phyloP scores from a whole-genome alignment of 2,797 vertebrate genomes.

The Darevskia mixta region DNA sequence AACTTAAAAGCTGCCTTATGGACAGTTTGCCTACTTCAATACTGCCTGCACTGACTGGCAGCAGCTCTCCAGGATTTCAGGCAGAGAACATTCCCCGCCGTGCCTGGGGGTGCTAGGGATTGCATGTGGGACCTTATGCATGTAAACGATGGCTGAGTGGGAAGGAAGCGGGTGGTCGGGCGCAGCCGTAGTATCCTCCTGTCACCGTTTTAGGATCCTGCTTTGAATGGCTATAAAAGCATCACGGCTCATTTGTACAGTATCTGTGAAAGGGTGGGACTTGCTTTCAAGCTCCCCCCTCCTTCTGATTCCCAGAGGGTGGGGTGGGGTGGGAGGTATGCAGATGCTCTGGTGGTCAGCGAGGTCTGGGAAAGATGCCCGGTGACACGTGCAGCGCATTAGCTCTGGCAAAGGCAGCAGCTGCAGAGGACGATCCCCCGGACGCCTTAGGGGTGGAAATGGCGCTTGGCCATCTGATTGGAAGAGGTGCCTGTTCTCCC shows the following conservation, averaged over 20 bases:
- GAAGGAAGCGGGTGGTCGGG: too few species aligned
- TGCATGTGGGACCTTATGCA: not conserved
- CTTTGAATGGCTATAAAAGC: not conserved
- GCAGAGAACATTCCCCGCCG: too few species aligned
- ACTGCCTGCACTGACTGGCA: not conserved
- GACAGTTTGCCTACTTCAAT: not conserved
- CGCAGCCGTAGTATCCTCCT: not conserved
- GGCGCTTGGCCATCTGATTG: constrained; percentile 26
- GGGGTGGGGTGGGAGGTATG: not conserved
- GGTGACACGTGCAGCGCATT: constrained; percentile 28
- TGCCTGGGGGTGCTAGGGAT: too few species aligned
- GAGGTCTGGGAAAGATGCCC: constrained; percentile 29
- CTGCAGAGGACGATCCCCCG: constrained; percentile 6
- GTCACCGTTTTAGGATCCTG: not conserved
- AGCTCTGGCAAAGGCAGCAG: constrained; percentile 33
- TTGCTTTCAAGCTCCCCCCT: not conserved
- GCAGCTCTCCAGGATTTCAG: too few species aligned
- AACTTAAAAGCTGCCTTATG: not conserved
- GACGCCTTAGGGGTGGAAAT: constrained; percentile 30
- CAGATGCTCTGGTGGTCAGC: constrained; percentile 10
- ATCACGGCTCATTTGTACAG: not conserved
- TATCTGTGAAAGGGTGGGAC: not conserved
- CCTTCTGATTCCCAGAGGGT: not conserved
- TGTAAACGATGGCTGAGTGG: not conserved
- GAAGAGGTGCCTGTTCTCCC: constrained; percentile 1